These are phyloP conservation scores for Anticlea derivata DNA, from an alignment of 2,888 invertebrate genomes.

Conservation along the genomic window DNA sequence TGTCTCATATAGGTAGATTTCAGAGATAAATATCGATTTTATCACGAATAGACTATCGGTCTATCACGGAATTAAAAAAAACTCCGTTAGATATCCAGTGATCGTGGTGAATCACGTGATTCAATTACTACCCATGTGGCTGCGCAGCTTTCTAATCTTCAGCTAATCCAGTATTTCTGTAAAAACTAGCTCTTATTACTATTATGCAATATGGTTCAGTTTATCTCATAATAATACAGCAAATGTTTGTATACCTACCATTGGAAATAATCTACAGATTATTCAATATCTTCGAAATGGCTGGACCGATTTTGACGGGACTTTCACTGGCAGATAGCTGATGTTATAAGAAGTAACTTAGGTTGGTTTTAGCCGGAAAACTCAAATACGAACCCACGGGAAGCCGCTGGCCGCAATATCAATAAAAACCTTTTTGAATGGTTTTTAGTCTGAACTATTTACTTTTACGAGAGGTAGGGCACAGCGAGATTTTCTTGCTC, in stretches of 20 bases:
- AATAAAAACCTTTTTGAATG: too few species aligned
- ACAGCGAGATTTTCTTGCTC: too few species aligned
- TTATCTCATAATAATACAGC: background rate
- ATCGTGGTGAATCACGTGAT: slow-evolving; percentile 27
- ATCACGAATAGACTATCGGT: slow-evolving; percentile 27
- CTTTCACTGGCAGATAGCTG: too few species aligned
- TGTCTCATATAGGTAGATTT: slow-evolving; percentile 2
- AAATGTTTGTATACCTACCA: background rate
- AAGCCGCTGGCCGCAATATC: too few species aligned
- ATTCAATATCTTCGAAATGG: background rate
- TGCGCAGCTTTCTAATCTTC: slow-evolving; percentile 26
- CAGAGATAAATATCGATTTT: slow-evolving; percentile 27
- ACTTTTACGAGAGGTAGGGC: too few species aligned
- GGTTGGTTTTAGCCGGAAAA: too few species aligned
- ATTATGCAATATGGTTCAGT: background rate
- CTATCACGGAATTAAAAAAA: slow-evolving; percentile 26
- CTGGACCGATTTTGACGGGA: too few species aligned
- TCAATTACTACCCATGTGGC: slow-evolving; percentile 21
- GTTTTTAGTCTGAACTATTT: too few species aligned
- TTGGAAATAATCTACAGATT: background rate
- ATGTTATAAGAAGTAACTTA: too few species aligned
- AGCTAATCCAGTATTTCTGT: background rate
- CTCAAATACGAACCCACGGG: too few species aligned
- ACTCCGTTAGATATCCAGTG: slow-evolving; percentile 23
- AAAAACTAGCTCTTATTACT: slow-evolving; percentile 5